Percentiles rank a stretch among this genome's conserved stretches.
Evolutionary conservation across 2,797 vertebrate species (phyloP).

Genomic region (Pyrocephalus nanus): DNA sequence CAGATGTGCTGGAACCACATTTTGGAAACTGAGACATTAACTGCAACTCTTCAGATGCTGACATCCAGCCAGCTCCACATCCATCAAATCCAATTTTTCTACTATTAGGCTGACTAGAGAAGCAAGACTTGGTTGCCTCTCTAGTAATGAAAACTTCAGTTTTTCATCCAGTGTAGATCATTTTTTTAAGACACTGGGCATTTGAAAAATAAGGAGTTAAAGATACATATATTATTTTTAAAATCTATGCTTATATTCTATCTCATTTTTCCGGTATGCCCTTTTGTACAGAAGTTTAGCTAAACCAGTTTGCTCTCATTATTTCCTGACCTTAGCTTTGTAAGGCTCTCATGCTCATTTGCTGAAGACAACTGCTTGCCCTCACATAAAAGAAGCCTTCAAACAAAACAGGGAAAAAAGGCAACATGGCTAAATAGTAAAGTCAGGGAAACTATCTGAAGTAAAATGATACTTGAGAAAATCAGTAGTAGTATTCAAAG

Average conservation of each 20-base stretch:
- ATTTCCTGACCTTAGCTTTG: background rate
- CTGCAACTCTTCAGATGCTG: background rate
- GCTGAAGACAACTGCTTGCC: background rate
- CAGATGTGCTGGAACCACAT: background rate
- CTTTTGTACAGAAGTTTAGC: background rate
- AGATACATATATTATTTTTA: background rate
- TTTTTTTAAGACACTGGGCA: background rate
- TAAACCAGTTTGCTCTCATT: background rate
- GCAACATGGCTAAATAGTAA: background rate
- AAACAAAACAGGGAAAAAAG: background rate
- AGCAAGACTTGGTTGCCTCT: background rate
- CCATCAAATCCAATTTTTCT: background rate
- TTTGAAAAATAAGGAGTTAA: background rate
- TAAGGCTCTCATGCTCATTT: background rate
- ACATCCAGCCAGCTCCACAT: background rate
- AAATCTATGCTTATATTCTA: background rate
- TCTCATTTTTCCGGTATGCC: background rate
- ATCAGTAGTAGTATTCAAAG: background rate
- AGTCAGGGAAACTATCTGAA: background rate
- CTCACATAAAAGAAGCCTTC: background rate
- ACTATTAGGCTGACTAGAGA: background rate
- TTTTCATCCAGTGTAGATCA: background rate
- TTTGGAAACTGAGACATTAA: background rate
- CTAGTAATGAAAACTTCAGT: background rate
- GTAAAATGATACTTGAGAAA: background rate